A percentile compares a stretch with the other conserved stretches of the same genome.
These are phyloP conservation scores for Zoanthus solanderi DNA, from an alignment of 92 coral and sea anemone species.

Conservation along the genomic window DNA sequence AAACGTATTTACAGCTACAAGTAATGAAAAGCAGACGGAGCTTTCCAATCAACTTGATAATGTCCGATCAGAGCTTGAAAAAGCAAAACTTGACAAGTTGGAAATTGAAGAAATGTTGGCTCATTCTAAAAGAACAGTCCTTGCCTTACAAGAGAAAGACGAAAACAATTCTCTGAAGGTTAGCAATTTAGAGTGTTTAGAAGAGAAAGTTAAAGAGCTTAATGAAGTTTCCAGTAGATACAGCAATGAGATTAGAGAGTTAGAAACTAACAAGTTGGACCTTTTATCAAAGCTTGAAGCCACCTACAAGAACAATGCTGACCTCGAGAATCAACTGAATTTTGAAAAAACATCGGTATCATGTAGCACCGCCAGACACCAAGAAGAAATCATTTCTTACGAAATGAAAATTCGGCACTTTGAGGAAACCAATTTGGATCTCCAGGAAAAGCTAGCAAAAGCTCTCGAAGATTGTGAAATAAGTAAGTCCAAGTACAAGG, in stretches of 20 bases:
- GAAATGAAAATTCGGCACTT: constrained; percentile 40
- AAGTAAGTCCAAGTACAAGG: background rate
- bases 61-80: constrained; percentile 46
- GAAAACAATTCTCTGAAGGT: constrained; percentile 43
- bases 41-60: constrained; percentile 55
- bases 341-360: constrained; percentile 10
- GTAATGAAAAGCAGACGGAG: constrained; percentile 45
- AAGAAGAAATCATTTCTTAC: constrained; percentile 46
- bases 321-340: constrained; percentile 33
- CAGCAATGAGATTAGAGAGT: constrained; percentile 34
- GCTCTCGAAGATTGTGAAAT: constrained; percentile 40
- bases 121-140: constrained; percentile 65
- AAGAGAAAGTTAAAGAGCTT: constrained; percentile 48
- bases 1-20: constrained; percentile 5
- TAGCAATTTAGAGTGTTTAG: constrained; percentile 40
- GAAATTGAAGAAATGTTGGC: constrained; percentile 63
- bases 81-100: constrained; percentile 53
- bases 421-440: constrained; percentile 35
- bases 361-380: constrained; percentile 30
- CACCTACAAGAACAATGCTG: constrained; percentile 32
- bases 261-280: constrained; percentile 56
- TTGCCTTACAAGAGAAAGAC: constrained; percentile 56
- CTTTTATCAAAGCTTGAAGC: constrained; percentile 54
- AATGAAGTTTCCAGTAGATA: constrained; percentile 37
- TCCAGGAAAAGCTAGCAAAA: constrained; percentile 7